Evolutionary conservation across 2,888 invertebrate genomes (phyloP), one percentile per base, ranked within the genome.

Genomic region (Phania funesta): DNA sequence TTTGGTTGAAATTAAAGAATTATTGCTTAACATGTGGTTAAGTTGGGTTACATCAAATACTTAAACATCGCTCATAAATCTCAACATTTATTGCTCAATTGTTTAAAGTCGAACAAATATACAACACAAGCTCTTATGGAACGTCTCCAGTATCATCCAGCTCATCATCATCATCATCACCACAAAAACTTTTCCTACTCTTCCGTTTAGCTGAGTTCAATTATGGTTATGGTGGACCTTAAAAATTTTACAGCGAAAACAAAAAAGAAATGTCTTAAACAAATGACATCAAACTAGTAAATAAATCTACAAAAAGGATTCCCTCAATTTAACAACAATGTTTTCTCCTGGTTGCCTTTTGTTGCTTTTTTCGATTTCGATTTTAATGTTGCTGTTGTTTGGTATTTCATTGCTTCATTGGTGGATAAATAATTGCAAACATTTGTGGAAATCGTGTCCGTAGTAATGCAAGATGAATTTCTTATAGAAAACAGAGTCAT

Each of bases 371-470:
- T 70, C 22, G 80, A 76, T 85, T n/a, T n/a, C 70, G 68, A 56
- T 71, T 52, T 73, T 58, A 18, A 38, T 73, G 65, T 26, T 46
- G 20, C 26, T 41, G 71, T 68, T 77, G 56, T 46, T 83, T 83
- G 74, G 78, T 80, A 54, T 80, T 83, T 80, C 74, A 82, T 84
- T 65, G 52, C 76, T 67, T 83, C 54, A 58, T 62, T 76, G 64
- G 62, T 22, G 68, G 82, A 88, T 89, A 89, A 89, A 89, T 89
- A 89, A 89, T 89, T 89, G 89, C 89, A 86, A 87, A 89, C 89
- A 89, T 89, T 89, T 88, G 88, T 84, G 85, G 85, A 88, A 89
- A 88, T 87, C 87, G 88, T 89, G 89, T 89, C 89, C 87, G 88
- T 87, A 87, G 88, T 87, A 78, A 70, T 58, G 35, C 68, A 74